Conservation (phyloP, 2,888 invertebrate genomes). For the Mamestra brassicae region DNA sequence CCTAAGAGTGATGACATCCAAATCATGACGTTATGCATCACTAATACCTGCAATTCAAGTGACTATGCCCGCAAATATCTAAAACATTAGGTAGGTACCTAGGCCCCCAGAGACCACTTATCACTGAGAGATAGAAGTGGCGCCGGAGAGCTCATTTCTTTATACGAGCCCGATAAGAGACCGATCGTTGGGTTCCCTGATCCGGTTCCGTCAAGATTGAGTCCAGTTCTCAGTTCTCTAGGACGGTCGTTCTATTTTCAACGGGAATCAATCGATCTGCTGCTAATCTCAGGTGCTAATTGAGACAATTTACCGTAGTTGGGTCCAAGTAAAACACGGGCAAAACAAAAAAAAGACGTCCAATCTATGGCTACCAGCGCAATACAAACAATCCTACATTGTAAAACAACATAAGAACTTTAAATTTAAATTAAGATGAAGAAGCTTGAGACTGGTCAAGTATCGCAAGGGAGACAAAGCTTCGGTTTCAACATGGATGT, state of each 20-base stretch:
- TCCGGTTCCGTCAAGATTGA: background rate
- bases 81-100: no score
- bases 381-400: background rate
- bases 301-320: background rate
- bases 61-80: no score
- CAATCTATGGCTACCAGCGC: background rate
- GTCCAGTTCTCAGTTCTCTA: background rate
- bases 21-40: background rate
- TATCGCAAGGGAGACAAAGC: background rate
- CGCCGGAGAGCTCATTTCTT: no score
- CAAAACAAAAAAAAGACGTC: background rate
- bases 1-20: background rate
- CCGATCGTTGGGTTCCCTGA: background rate
- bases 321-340: background rate
- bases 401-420: background rate
- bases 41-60: no score
- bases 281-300: slow-evolving; percentile 9
- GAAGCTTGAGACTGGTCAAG: slow-evolving; percentile 15
- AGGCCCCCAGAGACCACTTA: no score
- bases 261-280: background rate
- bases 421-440: background rate
- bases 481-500: background rate
- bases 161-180: background rate
- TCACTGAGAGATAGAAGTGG: no score
- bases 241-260: slow-evolving; percentile 1